Conservation (phyloP, 1,140 invertebrate species). For the Drosophila watanabei region DNA sequence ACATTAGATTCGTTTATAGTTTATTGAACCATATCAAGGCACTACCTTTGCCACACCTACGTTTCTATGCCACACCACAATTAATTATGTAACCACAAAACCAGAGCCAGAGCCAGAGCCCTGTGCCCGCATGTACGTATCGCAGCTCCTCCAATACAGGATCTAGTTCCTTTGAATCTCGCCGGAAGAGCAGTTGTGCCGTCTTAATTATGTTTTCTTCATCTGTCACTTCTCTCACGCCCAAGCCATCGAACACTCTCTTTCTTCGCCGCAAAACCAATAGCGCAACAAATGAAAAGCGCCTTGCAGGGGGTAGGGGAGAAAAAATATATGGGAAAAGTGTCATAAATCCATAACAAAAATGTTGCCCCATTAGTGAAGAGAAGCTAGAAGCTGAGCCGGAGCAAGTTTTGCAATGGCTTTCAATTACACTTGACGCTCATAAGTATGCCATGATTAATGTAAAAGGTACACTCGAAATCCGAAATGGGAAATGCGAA, state of each 20-base stretch:
- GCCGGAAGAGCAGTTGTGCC: constrained; percentile 7
- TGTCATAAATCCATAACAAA: constrained; percentile 78
- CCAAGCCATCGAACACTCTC: constrained; percentile 52
- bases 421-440: constrained; percentile 81
- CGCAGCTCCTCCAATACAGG: background rate
- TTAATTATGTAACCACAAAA: constrained; percentile 26
- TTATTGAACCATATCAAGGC: background rate
- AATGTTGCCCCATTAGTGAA: constrained; percentile 67
- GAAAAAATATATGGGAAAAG: constrained; percentile 15
- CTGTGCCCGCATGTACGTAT: constrained; percentile 2
- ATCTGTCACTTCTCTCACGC: constrained; percentile 55
- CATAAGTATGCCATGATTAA: constrained; percentile 83
- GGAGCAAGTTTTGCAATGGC: constrained; percentile 78
- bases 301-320: background rate
- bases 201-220: constrained; percentile 52
- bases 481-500: constrained; percentile 22
- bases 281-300: constrained; percentile 55
- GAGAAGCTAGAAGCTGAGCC: background rate
- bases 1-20: background rate
- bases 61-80: constrained; percentile 2
- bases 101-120: background rate
- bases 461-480: constrained; percentile 69
- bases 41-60: background rate
- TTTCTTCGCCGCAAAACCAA: constrained; percentile 43
- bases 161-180: constrained; percentile 7